Evolutionary conservation across 2,797 vertebrate species (phyloP).

Genomic region (Rallus crepitans): DNA sequence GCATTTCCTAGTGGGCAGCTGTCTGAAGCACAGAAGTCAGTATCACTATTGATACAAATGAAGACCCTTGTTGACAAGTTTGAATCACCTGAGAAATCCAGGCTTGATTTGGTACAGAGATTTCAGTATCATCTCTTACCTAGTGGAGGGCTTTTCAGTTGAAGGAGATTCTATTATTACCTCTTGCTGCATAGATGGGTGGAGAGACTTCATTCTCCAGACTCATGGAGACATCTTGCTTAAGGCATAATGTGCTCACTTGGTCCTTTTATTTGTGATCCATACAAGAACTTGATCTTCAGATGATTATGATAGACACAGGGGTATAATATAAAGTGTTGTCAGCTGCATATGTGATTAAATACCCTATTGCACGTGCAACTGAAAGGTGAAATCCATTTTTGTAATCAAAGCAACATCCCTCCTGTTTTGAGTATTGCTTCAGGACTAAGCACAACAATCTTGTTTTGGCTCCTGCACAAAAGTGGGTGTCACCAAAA

Average conservation of each 20-base stretch:
- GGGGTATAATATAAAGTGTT: background rate
- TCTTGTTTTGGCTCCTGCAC: background rate
- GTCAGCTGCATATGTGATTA: background rate
- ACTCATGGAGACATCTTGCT: background rate
- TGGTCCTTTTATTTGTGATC: background rate
- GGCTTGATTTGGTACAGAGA: background rate
- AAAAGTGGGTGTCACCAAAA: background rate
- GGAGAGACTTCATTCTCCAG: background rate
- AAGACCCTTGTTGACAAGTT: background rate
- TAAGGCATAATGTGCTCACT: background rate
- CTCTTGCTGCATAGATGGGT: background rate
- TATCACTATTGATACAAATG: background rate
- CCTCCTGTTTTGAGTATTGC: background rate
- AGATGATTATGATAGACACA: background rate
- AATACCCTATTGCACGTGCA: background rate
- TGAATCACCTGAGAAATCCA: background rate
- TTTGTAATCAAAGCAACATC: background rate
- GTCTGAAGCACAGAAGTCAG: background rate
- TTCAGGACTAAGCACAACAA: background rate
- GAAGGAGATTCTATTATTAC: background rate
- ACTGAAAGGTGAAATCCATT: background rate
- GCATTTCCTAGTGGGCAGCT: background rate
- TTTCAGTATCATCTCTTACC: background rate
- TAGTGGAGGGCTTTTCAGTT: background rate
- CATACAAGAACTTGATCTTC: background rate